These are phyloP conservation scores for Cyclargus thomasi DNA, from an alignment of 1,140 invertebrate species.

Conservation along the genomic window DNA sequence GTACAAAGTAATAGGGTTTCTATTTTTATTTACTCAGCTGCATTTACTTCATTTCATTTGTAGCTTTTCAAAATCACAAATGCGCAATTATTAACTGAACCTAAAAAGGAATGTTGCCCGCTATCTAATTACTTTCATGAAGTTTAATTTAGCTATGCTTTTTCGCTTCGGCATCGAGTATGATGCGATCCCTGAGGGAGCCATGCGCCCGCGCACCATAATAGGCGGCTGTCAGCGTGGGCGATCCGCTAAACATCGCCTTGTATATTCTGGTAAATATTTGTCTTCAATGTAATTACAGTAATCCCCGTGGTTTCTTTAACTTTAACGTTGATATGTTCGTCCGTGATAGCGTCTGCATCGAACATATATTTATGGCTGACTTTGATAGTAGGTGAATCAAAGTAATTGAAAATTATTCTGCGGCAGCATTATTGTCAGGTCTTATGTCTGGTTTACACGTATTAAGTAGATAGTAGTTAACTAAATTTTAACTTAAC, in stretches of 20 bases:
- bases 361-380: not conserved
- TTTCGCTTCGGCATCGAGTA: constrained; percentile 27
- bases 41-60: too few species aligned
- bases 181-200: constrained; percentile 40
- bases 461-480: too few species aligned
- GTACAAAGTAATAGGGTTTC: too few species aligned
- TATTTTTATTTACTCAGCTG: too few species aligned
- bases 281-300: constrained; percentile 65
- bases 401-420: not conserved
- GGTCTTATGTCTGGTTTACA: not conserved
- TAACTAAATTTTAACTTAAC: too few species aligned
- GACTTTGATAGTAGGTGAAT: constrained; percentile 1
- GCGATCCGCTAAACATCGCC: constrained; percentile 54
- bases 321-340: constrained; percentile 29
- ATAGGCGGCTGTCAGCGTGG: constrained; percentile 56
- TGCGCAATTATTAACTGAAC: not conserved
- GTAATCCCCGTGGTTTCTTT: constrained; percentile 40
- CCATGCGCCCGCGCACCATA: constrained; percentile 40
- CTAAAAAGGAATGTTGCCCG: not conserved
- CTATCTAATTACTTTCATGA: constrained; percentile 33
- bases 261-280: constrained; percentile 66
- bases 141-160: constrained; percentile 29
- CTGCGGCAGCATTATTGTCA: not conserved
- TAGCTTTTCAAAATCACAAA: not conserved
- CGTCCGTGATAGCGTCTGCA: not conserved